These are phyloP conservation scores for Drosophila melanosoma DNA, from an alignment of 2,888 invertebrate genomes.

Conservation along the genomic window DNA sequence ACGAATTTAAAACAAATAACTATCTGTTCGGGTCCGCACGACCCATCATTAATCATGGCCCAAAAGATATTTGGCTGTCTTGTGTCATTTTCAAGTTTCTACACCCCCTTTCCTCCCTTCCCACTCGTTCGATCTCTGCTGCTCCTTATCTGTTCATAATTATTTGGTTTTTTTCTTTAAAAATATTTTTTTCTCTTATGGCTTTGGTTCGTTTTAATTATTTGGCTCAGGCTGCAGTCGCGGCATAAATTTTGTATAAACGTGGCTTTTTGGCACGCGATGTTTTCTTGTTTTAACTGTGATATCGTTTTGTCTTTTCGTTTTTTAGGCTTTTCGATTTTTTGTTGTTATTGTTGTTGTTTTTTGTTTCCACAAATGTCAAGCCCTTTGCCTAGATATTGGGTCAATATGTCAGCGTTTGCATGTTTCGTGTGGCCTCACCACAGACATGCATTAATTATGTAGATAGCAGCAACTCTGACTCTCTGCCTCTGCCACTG, in stretches of 20 bases:
- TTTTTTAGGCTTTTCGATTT: slow-evolving; percentile 49
- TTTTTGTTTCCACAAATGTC: slow-evolving; percentile 73
- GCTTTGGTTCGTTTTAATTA: slow-evolving; percentile 73
- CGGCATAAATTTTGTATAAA: slow-evolving; percentile 73
- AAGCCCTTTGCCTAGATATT: slow-evolving; percentile 80
- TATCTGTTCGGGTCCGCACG: slow-evolving; percentile 69
- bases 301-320: slow-evolving; percentile 59
- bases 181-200: slow-evolving; percentile 39
- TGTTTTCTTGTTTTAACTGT: slow-evolving; percentile 61
- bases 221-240: slow-evolving; percentile 70
- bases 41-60: slow-evolving; percentile 72
- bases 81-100: slow-evolving; percentile 67
- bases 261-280: slow-evolving; percentile 79
- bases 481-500: too few species aligned
- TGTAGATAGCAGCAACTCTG: slow-evolving; percentile 61
- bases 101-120: background rate
- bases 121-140: too few species aligned
- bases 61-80: slow-evolving; percentile 64
- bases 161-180: slow-evolving; percentile 58
- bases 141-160: slow-evolving; percentile 61
- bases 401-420: slow-evolving; percentile 80
- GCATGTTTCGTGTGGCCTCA: slow-evolving; percentile 77
- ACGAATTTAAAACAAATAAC: slow-evolving; percentile 77
- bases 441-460: slow-evolving; percentile 76
- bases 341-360: background rate